Evolutionary conservation across 2,797 vertebrate species (phyloP).

Genomic region (Heliangelus exortis): DNA sequence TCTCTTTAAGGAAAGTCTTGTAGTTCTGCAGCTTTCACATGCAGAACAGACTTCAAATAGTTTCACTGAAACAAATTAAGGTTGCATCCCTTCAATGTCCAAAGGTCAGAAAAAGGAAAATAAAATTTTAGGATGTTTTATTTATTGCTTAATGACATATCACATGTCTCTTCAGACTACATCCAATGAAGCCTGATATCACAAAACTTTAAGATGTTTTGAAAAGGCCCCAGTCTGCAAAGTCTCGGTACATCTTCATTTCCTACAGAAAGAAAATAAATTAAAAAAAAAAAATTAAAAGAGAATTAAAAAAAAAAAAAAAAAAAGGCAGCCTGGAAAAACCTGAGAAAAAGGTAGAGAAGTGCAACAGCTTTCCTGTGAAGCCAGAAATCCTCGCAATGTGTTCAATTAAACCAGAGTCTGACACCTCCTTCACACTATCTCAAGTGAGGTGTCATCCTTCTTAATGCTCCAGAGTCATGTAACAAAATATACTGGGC

Average conservation of each 20-base stretch:
- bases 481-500: background rate
- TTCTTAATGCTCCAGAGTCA: background rate
- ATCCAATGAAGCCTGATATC: background rate
- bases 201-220: background rate
- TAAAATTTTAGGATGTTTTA: background rate
- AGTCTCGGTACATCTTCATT: background rate
- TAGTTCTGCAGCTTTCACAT: background rate
- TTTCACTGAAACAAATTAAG: background rate
- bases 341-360: background rate
- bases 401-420: background rate
- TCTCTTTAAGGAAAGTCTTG: background rate
- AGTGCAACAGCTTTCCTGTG: background rate
- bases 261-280: background rate
- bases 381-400: background rate
- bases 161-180: background rate
- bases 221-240: background rate
- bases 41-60: background rate
- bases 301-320: background rate
- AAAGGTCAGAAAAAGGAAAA: background rate
- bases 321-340: background rate
- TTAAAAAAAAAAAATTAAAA: too few species aligned
- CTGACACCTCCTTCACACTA: background rate
- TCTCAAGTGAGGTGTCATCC: background rate
- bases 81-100: background rate
- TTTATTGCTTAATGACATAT: background rate